Conservation (phyloP, 2,888 invertebrate species). For the Polyommatus icarus region DNA sequence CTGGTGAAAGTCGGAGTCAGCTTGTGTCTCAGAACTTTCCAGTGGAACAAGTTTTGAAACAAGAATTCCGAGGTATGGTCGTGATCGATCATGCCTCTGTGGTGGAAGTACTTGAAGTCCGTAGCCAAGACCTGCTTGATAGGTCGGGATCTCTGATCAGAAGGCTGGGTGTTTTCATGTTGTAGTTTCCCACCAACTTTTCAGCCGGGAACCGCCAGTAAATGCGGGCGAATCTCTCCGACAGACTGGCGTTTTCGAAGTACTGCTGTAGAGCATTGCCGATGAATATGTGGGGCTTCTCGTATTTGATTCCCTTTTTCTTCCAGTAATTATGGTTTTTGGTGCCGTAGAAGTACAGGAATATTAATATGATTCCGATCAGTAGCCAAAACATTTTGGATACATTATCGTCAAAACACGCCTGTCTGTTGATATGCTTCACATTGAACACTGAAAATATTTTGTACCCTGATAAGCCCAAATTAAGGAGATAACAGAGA, state of each 20-base stretch:
- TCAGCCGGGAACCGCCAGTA: constrained; percentile 65
- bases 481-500: background rate
- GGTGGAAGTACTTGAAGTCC: constrained; percentile 62
- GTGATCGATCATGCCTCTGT: constrained; percentile 53
- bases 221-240: constrained; percentile 59
- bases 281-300: constrained; percentile 56
- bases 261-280: constrained; percentile 62
- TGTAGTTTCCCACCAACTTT: constrained; percentile 64
- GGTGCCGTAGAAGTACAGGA: constrained; percentile 56
- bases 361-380: constrained; percentile 45
- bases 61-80: constrained; percentile 52
- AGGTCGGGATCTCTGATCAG: constrained; percentile 67
- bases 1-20: constrained; percentile 25
- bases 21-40: constrained; percentile 64
- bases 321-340: constrained; percentile 61
- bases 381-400: constrained; percentile 50
- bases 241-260: constrained; percentile 57
- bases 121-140: constrained; percentile 61
- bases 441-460: background rate
- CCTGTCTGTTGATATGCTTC: background rate
- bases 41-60: constrained; percentile 65
- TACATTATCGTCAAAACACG: background rate
- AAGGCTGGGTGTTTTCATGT: constrained; percentile 58
- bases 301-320: constrained; percentile 62
- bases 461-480: background rate